Evolutionary conservation across 2,113 vertebrate genomes (phyloP), one percentile per base, ranked within the genome.

Genomic region (Bambusicola thoracicus): DNA sequence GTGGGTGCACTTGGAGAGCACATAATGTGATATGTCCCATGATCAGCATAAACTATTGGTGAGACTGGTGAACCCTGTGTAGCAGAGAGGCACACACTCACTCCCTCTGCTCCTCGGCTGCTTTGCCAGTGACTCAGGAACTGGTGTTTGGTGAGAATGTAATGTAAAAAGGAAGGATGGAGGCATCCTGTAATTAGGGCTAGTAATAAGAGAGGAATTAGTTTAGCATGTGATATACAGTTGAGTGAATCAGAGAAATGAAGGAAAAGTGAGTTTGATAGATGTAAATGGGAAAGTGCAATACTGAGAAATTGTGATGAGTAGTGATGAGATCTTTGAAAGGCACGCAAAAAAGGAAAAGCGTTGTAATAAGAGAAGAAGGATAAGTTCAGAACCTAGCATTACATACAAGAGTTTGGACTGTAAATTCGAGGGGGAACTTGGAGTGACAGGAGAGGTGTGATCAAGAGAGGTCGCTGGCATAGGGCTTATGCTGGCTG

Each of bases 181-280:
- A 93, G 11, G 66, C 81, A 88, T 86, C 90, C 92, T 30, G 7
- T 96, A 92, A 93, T 93, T 89, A 95, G 48, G 53, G 43, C 46
- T 90, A 69, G 74, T 85, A 96, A 81, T 86, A 78, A 61, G 72
- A 77, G 63, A 87, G 80, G 77, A 89, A 96, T 96, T 78, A 85
- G 62, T 90, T 90, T 62, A 78, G 62, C 81, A 53, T 92, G 70
- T 87, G 91, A 91, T 93, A 69, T 10, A 68, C 6, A 51, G 56
- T 29, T 29, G 78, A 82, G 16, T 74, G 92, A 86, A 83, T 93
- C 90, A 90, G 86, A 81, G 72, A 92, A 93, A 86, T 1, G 12
- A 89, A 75, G 62, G 62, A 81, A 66, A 92, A 87, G 36, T 0
- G 5, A 81, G 40, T 65, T 90, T 44, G 53, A 81, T 81, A 40